Percentiles rank a stretch among this genome's conserved stretches.
Conservation (phyloP, 2,113 vertebrate genomes). For the Peromyscus polionotus region DNA sequence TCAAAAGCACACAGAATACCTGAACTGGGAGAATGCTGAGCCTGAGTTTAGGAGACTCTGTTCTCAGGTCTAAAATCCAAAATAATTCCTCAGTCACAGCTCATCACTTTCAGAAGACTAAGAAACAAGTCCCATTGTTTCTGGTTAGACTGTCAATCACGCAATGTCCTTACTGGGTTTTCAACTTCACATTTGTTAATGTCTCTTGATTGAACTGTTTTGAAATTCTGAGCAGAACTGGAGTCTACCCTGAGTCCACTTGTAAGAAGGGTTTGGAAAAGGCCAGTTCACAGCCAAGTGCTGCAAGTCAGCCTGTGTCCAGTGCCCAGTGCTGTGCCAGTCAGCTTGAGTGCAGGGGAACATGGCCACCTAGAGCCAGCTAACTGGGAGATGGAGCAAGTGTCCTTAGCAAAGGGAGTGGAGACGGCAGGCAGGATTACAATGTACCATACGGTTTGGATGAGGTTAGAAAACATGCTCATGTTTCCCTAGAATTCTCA, state of each 20-base stretch:
- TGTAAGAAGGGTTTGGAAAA: not conserved
- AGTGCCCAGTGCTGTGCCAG: not conserved
- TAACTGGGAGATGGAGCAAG: not conserved
- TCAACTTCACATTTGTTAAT: not conserved
- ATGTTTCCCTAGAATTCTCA: not conserved
- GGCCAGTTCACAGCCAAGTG: not conserved
- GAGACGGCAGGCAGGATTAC: not conserved
- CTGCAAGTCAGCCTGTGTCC: not conserved
- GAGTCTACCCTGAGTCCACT: not conserved
- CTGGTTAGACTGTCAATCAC: not conserved
- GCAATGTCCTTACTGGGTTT: not conserved
- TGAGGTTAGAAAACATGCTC: not conserved
- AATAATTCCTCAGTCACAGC: slow-evolving; percentile 31
- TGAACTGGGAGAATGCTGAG: slow-evolving; percentile 1
- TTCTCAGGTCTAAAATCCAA: slow-evolving; percentile 45
- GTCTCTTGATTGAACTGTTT: slow-evolving; percentile 7
- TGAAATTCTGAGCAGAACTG: not conserved
- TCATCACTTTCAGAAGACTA: slow-evolving; percentile 6
- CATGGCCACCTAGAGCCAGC: not conserved
- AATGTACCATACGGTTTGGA: slow-evolving; percentile 24
- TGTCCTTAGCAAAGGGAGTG: not conserved
- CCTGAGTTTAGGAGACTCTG: not conserved
- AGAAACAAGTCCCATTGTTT: not conserved
- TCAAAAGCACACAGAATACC: not conserved
- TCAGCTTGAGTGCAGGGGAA: not conserved